Percentiles rank a stretch among this genome's conserved stretches.
Conservation (phyloP, 2,797 vertebrate genomes). For the Peromyscus aztecus region DNA sequence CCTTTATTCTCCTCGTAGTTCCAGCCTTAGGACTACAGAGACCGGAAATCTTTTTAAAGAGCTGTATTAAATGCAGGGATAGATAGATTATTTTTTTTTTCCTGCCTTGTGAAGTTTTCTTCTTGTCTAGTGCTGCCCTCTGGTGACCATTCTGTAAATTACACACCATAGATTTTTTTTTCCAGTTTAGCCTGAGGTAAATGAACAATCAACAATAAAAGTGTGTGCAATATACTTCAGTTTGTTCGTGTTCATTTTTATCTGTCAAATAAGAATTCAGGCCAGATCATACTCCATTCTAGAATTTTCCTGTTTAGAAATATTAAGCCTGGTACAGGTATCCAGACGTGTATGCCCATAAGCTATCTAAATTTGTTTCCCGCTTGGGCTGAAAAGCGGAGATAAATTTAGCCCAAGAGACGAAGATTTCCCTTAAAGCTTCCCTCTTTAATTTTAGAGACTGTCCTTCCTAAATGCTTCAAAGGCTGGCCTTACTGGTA, state of each 20-base stretch:
- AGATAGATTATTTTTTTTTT: background rate
- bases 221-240: no score
- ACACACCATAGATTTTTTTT: slow-evolving; percentile 32
- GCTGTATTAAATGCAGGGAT: background rate
- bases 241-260: slow-evolving; percentile 14
- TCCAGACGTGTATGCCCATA: background rate
- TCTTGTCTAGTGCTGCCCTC: slow-evolving; percentile 84
- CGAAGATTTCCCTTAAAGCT: background rate
- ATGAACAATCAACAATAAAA: background rate
- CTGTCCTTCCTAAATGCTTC: background rate
- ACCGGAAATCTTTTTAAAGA: slow-evolving; percentile 46
- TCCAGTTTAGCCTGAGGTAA: background rate
- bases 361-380: background rate
- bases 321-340: background rate
- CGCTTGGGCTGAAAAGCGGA: background rate
- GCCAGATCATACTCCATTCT: background rate
- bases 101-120: background rate
- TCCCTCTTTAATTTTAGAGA: background rate
- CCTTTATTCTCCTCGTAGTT: slow-evolving; percentile 58
- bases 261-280: background rate
- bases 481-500: background rate
- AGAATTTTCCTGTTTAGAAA: background rate
- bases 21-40: slow-evolving; percentile 24
- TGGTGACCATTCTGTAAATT: slow-evolving; percentile 77
- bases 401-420: background rate